phyloP scores from a whole-genome alignment of 2,888 invertebrate species.

The Miltochrista miniata region DNA sequence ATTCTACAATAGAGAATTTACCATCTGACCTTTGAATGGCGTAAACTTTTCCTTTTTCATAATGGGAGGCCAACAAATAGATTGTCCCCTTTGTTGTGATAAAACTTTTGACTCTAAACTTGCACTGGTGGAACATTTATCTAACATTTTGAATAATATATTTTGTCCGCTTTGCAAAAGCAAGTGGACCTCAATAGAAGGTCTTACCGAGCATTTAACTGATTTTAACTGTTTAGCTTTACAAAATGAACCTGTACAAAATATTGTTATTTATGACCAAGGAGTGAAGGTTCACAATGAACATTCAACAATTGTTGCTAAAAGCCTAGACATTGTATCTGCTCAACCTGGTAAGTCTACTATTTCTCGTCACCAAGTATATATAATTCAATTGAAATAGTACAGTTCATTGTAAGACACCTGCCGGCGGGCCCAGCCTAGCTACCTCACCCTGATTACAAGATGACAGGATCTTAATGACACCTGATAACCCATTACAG shows the following conservation, averaged over 20 bases:
- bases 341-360: slow-evolving; percentile 39
- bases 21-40: slow-evolving; percentile 16
- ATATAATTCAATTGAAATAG: too few species aligned
- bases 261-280: slow-evolving; percentile 27
- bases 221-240: slow-evolving; percentile 52
- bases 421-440: too few species aligned
- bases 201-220: slow-evolving; percentile 84
- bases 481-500: too few species aligned
- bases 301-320: slow-evolving; percentile 9
- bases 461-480: too few species aligned
- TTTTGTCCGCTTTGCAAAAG: slow-evolving; percentile 84
- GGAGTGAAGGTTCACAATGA: slow-evolving; percentile 17
- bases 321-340: slow-evolving; percentile 20
- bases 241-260: slow-evolving; percentile 21
- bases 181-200: slow-evolving; percentile 78
- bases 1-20: slow-evolving; percentile 11
- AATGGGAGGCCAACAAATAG: slow-evolving; percentile 80
- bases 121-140: slow-evolving; percentile 80
- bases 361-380: too few species aligned
- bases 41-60: slow-evolving; percentile 31
- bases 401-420: too few species aligned
- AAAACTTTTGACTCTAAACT: slow-evolving; percentile 83
- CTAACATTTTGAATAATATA: slow-evolving; percentile 74
- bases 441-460: too few species aligned
- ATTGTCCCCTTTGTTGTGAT: slow-evolving; percentile 87